These are phyloP conservation scores for Sitophilus oryzae DNA, from an alignment of 1,140 invertebrate species.

Conservation along the genomic window DNA sequence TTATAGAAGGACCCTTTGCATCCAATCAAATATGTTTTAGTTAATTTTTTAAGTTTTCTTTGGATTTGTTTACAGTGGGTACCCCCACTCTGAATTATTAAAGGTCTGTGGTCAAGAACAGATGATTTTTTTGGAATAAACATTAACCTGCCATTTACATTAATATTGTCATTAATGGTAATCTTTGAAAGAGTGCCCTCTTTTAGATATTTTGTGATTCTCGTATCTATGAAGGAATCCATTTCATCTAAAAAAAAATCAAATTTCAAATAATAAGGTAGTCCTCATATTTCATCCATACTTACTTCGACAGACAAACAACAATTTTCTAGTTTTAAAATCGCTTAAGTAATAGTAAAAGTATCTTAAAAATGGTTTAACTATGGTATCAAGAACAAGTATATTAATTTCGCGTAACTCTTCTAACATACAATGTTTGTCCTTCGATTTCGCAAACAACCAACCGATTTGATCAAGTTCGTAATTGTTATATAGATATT, in stretches of 20 bases:
- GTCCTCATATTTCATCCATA: not conserved
- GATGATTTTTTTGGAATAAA: not conserved
- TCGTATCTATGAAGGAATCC: not conserved
- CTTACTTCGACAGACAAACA: not conserved
- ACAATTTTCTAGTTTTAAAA: not conserved
- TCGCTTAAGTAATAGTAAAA: not conserved
- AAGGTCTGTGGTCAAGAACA: not conserved
- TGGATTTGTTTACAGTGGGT: not conserved
- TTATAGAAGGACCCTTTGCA: not conserved
- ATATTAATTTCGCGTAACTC: not conserved
- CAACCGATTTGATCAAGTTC: not conserved
- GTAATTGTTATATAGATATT: not conserved
- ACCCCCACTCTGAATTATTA: not conserved
- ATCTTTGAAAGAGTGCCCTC: not conserved
- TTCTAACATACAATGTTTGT: not conserved
- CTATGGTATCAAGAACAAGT: not conserved
- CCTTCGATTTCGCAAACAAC: not conserved
- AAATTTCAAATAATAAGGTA: not conserved
- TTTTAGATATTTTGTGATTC: not conserved
- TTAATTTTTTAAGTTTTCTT: not conserved
- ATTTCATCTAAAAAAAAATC: not conserved
- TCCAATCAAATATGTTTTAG: not conserved
- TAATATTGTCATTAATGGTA: not conserved
- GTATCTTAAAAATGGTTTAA: not conserved
- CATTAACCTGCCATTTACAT: not conserved